Conservation (phyloP, 2,888 invertebrate species). For the Macrophya alboannulata region DNA sequence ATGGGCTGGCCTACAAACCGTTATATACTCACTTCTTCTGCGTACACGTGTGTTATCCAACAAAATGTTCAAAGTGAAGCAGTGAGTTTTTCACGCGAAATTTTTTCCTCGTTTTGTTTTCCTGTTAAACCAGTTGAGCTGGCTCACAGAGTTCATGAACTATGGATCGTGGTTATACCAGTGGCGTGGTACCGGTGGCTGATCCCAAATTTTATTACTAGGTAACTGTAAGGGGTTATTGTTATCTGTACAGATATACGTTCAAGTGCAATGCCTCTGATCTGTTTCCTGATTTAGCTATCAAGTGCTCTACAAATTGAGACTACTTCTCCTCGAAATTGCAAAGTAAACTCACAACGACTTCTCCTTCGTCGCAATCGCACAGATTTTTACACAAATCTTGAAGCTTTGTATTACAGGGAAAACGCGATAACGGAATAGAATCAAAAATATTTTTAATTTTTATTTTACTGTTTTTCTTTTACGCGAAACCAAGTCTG, state of each 20-base stretch:
- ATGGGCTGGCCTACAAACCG: not conserved
- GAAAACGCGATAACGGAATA: no score
- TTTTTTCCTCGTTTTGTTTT: not conserved
- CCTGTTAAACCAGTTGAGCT: not conserved
- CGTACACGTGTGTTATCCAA: not conserved
- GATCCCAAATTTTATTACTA: slow-evolving; percentile 1
- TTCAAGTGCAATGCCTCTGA: not conserved
- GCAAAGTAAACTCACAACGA: not conserved
- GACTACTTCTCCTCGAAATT: not conserved
- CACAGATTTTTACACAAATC: not conserved
- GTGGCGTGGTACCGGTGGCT: not conserved
- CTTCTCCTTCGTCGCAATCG: not conserved
- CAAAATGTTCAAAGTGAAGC: not conserved
- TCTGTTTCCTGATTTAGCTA: not conserved
- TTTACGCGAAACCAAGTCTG: no score
- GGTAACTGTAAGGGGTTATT: not conserved
- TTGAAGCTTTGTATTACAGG: not conserved
- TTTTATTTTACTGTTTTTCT: no score
- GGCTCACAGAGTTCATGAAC: not conserved
- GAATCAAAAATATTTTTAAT: no score
- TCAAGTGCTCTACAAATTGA: not conserved
- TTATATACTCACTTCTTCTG: not conserved
- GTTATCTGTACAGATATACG: not conserved
- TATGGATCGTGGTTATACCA: not conserved
- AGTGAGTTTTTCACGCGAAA: not conserved